Base-by-base conservation (phyloP, 2,797 vertebrate species). In the Hydrophis major region DNA sequence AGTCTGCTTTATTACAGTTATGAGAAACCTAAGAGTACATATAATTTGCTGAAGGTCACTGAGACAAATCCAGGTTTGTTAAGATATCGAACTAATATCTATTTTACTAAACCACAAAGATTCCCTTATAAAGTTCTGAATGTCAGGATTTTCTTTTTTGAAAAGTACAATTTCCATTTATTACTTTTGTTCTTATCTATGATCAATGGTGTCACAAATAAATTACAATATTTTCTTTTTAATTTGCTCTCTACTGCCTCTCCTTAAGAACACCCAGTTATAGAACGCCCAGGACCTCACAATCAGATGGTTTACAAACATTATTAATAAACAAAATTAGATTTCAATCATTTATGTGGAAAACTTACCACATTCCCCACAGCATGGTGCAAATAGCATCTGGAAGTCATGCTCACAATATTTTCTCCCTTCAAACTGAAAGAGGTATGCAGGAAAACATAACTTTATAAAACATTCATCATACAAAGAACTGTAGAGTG, bases 321-420 rank as follows among this genome's bases (percentile, higher is more conserved):
- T 47, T 47, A 20, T 83, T 83, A 83, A 83, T 8, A 60, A 11
- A 61, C 12, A 90, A 87, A 20, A 6, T 61, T 50, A 61, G 56
- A 37, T 10, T 69, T 27, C 0, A 90, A 4, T 86, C 47, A 13
- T 88, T 7, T 57, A 87, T 7, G 37, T 28, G 14, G 32, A 90
- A 1, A 42, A 32, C 97, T 98, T 97, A 98, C 98, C 98, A 2
- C 98, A 98, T 57, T 97, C 96, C 8, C 97, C 97, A 0, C 98
- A 98, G 96, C 98, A 98, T 0, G 97, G 98, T 92, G 98, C 98
- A 96, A 98, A 98, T 61, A 98, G 97, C 98, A 98, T 98, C 92
- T 98, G 98, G 89, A 98, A 98, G 94, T 98, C 98, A 2, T 98
- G 97, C 59, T 98, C 98, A 0, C 98, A 98, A 94, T 98, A 98